phyloP scores from a whole-genome alignment of 2,113 vertebrate genomes.

The Girardinichthys multiradiatus region DNA sequence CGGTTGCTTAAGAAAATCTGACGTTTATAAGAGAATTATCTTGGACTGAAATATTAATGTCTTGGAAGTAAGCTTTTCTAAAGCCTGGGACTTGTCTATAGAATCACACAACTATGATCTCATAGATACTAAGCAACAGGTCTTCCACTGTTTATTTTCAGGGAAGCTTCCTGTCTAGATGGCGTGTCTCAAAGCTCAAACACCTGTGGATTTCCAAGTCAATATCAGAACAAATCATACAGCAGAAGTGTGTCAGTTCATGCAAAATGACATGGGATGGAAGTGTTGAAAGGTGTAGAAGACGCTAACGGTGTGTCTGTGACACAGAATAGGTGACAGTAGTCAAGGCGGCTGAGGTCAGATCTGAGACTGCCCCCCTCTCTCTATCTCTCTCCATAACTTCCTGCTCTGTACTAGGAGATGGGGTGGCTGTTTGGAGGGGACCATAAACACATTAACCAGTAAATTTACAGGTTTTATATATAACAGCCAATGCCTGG shows the following conservation, averaged over 20 bases:
- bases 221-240: not conserved
- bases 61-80: not conserved
- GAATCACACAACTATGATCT: not conserved
- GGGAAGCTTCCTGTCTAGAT: not conserved
- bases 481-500: slow-evolving; percentile 67
- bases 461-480: slow-evolving; percentile 75
- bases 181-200: not conserved
- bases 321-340: slow-evolving; percentile 49
- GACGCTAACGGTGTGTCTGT: slow-evolving; percentile 8
- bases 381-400: slow-evolving; percentile 37
- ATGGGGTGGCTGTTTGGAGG: slow-evolving; percentile 27
- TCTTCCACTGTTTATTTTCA: not conserved
- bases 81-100: not conserved
- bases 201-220: not conserved
- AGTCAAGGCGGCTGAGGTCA: slow-evolving; percentile 42
- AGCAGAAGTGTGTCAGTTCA: not conserved
- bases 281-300: slow-evolving; percentile 19
- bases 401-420: slow-evolving; percentile 46
- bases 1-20: not conserved
- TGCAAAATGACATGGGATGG: slow-evolving; percentile 14
- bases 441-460: slow-evolving; percentile 64
- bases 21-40: not conserved
- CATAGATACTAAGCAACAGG: too few relatives aligned
- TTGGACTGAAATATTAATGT: not conserved
- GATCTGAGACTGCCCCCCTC: slow-evolving; percentile 17